Base-by-base conservation (phyloP, 2,797 vertebrate genomes). In the Smutsia gigantea region DNA sequence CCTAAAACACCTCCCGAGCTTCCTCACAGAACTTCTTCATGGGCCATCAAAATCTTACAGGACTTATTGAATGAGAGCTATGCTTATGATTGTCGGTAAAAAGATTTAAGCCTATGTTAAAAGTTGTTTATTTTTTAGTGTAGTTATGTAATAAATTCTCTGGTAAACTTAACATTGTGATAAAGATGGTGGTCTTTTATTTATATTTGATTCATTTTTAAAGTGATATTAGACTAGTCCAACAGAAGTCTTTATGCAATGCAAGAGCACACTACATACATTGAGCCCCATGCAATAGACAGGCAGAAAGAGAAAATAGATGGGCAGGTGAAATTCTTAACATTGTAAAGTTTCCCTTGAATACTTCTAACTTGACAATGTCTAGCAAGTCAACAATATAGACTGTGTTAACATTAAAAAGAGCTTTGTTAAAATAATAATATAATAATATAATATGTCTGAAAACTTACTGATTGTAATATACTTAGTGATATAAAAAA, bases 71-170 rank as follows among this genome's bases (percentile, higher is more conserved):
- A 59, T 74, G 17, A 27, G 29, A 64, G 29, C 13, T 61, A 25
- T 68, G 21, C 12, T 85, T 71, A 69, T 27, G 19, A 64, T 78
- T 75, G 46, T 75, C n/a, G 71, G 46, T 83, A 61, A 81, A 68
- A 84, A 81, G 4, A 94, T 66, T 64, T 90, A 78, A 97, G 90
- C 27, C 17, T 69, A 21, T 63, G 13, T 69, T 85, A 23, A 92
- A 90, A 85, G 25, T 79, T 31, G 18, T 83, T 81, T 34, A 18
- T 71, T 61, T 59, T 77, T 55, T 39, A 57, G 79, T 11, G 7
- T 53, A 85, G 37, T 39, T 53, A 5, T 82, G 46, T 37, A 46
- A 37, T 18, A 95, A 87, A 87, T 85, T 94, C 29, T 74, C 66
- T 57, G 31, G 5, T 74, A 57, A 94, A 69, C 34, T 86, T 94